Conservation (phyloP, 2,113 vertebrate genomes). For the Gracilinanus agilis region DNA sequence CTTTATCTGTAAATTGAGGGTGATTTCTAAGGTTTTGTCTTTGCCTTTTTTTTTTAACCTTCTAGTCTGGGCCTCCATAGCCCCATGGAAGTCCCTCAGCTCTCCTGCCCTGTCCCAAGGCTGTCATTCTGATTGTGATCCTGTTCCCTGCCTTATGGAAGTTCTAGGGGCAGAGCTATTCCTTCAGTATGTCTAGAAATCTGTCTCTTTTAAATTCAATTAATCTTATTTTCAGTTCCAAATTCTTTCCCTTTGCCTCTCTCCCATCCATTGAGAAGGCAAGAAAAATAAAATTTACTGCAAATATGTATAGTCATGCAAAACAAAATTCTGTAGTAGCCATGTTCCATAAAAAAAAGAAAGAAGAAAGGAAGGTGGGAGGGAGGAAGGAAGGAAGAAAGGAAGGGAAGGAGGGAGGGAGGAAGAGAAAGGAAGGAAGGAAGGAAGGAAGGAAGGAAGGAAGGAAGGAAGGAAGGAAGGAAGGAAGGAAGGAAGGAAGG, state of each 20-base stretch:
- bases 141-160: neutral
- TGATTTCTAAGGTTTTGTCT: too few relatives aligned
- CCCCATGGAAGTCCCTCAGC: too few relatives aligned
- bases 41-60: too few relatives aligned
- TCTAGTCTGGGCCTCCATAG: too few relatives aligned
- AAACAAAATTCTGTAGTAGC: neutral
- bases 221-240: neutral
- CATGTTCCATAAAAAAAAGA: neutral
- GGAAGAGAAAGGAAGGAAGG: accelerated
- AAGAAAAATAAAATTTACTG: neutral
- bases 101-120: too few relatives aligned
- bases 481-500: neutral
- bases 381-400: neutral
- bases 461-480: neutral
- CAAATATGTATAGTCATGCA: neutral
- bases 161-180: neutral
- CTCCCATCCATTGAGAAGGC: too few relatives aligned
- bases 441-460: neutral
- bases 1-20: too few relatives aligned
- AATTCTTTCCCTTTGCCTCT: too few relatives aligned
- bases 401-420: accelerated
- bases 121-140: too few relatives aligned
- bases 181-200: neutral
- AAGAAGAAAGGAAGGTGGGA: neutral
- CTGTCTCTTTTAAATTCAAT: neutral